Conservation (phyloP, 2,888 invertebrate genomes). For the Ernsta delagoae region DNA sequence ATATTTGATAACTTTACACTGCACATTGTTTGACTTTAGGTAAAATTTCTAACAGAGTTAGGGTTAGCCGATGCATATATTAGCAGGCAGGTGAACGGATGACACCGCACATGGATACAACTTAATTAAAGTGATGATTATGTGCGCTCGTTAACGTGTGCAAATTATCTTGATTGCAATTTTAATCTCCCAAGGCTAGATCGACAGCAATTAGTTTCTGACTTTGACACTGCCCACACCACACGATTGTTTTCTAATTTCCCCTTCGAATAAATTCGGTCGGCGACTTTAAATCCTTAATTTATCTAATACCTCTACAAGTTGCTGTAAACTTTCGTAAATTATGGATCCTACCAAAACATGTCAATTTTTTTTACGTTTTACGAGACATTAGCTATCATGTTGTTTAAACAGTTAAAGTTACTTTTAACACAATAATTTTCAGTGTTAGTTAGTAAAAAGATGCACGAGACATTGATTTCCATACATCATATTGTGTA, state of each 20-base stretch:
- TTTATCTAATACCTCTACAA: background rate
- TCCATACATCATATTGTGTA: background rate
- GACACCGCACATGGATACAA: slow-evolving; percentile 40
- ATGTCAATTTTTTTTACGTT: too few relatives aligned
- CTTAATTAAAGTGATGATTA: slow-evolving; percentile 31
- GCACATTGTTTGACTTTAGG: background rate
- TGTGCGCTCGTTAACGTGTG: slow-evolving; percentile 31
- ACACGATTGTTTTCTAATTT: background rate
- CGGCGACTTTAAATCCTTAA: background rate
- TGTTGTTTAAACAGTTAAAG: too few relatives aligned
- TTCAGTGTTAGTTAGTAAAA: too few relatives aligned
- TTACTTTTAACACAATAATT: too few relatives aligned
- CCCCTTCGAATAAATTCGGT: background rate
- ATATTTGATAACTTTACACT: too few relatives aligned
- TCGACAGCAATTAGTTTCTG: slow-evolving; percentile 1
- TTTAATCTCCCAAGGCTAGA: slow-evolving; percentile 12
- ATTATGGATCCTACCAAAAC: too few relatives aligned
- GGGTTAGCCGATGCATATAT: slow-evolving; percentile 45
- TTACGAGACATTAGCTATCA: too few relatives aligned
- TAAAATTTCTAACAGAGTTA: background rate
- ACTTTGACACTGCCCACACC: slow-evolving; percentile 3
- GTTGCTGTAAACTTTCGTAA: background rate
- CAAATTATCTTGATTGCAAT: slow-evolving; percentile 33
- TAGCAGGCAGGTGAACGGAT: slow-evolving; percentile 51
- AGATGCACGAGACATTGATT: too few relatives aligned